Evolutionary conservation across 2,888 invertebrate species (phyloP).

Genomic region (Ophioninae sp.): DNA sequence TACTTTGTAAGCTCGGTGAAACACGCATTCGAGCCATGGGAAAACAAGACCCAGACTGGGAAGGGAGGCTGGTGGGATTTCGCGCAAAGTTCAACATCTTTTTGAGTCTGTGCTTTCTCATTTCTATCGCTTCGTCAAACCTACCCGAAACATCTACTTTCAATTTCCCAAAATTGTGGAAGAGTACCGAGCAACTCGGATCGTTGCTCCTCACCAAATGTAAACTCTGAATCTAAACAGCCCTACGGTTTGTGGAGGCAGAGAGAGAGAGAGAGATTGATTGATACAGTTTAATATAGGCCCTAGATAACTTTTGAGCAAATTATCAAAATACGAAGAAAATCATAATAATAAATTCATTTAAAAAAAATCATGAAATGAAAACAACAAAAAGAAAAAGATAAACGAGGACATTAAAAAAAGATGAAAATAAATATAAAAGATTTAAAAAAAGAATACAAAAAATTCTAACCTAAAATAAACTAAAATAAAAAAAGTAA

Average conservation of each 20-base stretch:
- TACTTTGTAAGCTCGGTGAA: slow-evolving; percentile 26
- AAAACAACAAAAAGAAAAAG: no score
- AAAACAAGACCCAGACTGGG: slow-evolving; percentile 31
- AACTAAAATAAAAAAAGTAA: no score
- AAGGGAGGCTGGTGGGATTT: slow-evolving; percentile 14
- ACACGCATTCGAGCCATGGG: not conserved
- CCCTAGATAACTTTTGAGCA: no score
- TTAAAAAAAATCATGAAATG: no score
- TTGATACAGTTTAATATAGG: no score
- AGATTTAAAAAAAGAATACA: no score
- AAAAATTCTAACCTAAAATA: no score
- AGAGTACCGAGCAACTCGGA: slow-evolving; percentile 56
- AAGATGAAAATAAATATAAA: no score
- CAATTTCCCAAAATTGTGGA: slow-evolving; percentile 47
- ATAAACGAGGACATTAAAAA: no score
- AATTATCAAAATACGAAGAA: not conserved
- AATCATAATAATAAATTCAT: not conserved
- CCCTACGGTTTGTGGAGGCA: not conserved
- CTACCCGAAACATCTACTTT: slow-evolving; percentile 48
- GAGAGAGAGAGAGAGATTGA: slow-evolving; percentile 42
- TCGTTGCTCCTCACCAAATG: slow-evolving; percentile 47
- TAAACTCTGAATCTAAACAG: slow-evolving; percentile 30
- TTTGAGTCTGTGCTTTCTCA: slow-evolving; percentile 1
- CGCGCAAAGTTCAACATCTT: not conserved
- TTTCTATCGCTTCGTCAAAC: slow-evolving; percentile 7